phyloP scores from a whole-genome alignment of 2,888 invertebrate genomes.

The Drosophila antonietae region DNA sequence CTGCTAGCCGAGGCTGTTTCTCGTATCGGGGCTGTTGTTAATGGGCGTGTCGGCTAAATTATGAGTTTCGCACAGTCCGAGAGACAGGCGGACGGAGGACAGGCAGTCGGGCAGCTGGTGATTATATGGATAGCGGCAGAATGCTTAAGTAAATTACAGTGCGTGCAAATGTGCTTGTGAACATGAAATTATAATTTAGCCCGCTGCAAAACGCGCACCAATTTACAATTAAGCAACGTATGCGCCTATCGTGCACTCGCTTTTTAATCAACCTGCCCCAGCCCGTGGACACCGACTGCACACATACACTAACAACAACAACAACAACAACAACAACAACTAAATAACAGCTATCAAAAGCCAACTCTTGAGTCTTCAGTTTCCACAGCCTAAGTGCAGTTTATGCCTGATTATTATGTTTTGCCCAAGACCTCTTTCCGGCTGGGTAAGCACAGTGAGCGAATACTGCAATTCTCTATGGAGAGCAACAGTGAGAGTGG shows the following conservation, averaged over 20 bases:
- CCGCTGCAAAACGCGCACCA: constrained; percentile 56
- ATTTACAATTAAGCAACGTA: constrained; percentile 73
- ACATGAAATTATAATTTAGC: constrained; percentile 78
- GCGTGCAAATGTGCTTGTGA: constrained; percentile 82
- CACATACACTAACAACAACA: constrained; percentile 5
- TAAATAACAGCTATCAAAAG: constrained; percentile 51
- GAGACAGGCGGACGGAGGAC: constrained; percentile 19
- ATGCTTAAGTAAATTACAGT: constrained; percentile 81
- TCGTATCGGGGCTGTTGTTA: constrained; percentile 60
- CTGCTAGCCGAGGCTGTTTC: not conserved
- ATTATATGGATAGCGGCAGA: constrained; percentile 70
- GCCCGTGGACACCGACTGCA: constrained; percentile 18
- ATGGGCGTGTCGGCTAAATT: constrained; percentile 80
- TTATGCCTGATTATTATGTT: constrained; percentile 74
- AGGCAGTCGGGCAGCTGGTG: constrained; percentile 22
- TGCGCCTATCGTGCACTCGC: constrained; percentile 52
- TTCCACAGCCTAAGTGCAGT: constrained; percentile 71
- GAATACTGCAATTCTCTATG: not conserved
- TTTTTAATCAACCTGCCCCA: constrained; percentile 62
- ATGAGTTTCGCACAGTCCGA: constrained; percentile 78
- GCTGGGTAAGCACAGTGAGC: constrained; percentile 55
- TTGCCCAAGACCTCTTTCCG: constrained; percentile 60
- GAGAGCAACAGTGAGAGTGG: too few species aligned
- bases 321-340: not conserved
- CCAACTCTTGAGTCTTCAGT: constrained; percentile 4